These are phyloP conservation scores for Pharmacophagus antenor DNA, from an alignment of 2,888 invertebrate species.

Conservation along the genomic window DNA sequence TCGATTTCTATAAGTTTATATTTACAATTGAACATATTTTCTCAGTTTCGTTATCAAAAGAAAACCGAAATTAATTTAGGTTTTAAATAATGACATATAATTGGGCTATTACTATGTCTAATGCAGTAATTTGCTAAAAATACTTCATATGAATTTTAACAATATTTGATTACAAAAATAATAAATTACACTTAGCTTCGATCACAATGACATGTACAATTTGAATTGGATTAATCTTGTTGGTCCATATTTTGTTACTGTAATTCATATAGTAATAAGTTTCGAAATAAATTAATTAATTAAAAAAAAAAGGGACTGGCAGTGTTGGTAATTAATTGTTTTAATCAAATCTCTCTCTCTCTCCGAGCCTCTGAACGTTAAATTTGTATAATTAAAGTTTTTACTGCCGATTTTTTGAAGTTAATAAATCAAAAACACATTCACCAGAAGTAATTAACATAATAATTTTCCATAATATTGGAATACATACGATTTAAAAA, in stretches of 20 bases:
- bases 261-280: background rate
- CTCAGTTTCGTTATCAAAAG: background rate
- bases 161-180: constrained; percentile 1
- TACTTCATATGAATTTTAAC: background rate
- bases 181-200: background rate
- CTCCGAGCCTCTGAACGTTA: too few species aligned
- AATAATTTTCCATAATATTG: too few species aligned
- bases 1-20: too few species aligned
- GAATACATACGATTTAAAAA: too few species aligned
- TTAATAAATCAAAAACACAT: too few species aligned
- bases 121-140: background rate
- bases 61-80: background rate
- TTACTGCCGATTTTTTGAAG: too few species aligned
- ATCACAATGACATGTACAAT: background rate
- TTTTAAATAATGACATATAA: background rate
- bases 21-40: background rate
- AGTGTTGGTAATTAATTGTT: background rate
- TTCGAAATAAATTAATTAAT: background rate
- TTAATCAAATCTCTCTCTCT: too few species aligned
- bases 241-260: background rate
- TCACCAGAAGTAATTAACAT: too few species aligned
- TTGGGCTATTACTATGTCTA: background rate
- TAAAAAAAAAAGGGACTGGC: background rate
- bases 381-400: too few species aligned
- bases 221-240: background rate